Base-by-base conservation (phyloP, 2,113 vertebrate genomes). In the Camelus bactrianus region DNA sequence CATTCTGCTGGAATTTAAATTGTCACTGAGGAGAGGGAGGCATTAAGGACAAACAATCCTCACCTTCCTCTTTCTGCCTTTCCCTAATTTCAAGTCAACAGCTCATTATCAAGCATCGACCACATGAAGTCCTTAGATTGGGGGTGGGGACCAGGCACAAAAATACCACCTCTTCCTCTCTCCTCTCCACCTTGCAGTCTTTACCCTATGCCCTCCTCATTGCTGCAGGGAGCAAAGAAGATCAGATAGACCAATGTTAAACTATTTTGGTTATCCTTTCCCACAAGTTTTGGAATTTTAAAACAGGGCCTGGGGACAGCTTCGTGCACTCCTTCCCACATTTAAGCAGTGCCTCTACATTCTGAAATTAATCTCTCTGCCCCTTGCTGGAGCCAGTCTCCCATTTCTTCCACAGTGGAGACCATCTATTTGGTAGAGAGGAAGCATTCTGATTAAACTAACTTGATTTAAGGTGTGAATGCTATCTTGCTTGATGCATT, bases 401-500 rank as follows among this genome's bases (percentile, higher is more conserved):
- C 6, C 12, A 89, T 56, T 97, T 94, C 19, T 85, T 86, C 56
- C 38, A 86, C 3, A 90, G 17, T 72, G 13, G 50, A 88, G 28
- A 24, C 1, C 32, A 54, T 83, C 50, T 73, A 84, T 69, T 88
- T 94, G 10, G 54, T 84, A 96, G 10, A 14, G 11, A 84, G n/a
- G 16, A 62, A 75, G 32, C 5, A 69, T 80, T 62, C 46, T 67
- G 73, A 89, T 89, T 79, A 89, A 75, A 80, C 83, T 76, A 85
- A 88, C 30, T 97, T 96, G 67, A 79, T n/a, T 90, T 83, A 92
- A 56, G 52, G 28, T 92, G 10, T 95, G 26, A 85, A 50, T 89
- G 58, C 30, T 67, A 92, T 56, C 62, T 95, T 26, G 17, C 8
- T 79, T 62, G 72, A 79, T 67, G 22, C 67, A n/a, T 38, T 94